These are phyloP conservation scores for Cervus canadensis DNA, from an alignment of 2,113 vertebrate species.

Conservation along the genomic window DNA sequence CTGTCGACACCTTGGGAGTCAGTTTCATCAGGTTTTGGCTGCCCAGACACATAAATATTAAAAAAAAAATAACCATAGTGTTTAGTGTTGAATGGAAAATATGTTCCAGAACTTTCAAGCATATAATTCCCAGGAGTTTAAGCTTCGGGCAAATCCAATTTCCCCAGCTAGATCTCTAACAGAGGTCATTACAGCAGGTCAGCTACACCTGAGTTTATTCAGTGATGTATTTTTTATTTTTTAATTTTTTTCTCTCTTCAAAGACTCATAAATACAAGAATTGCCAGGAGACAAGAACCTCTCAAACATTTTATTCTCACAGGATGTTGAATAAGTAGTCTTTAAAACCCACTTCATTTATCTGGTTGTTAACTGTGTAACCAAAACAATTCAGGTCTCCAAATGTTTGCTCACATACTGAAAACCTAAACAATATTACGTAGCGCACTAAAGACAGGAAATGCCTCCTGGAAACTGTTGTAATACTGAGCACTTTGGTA, in stretches of 20 bases:
- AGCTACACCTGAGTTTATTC: not conserved
- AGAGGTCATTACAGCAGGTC: not conserved
- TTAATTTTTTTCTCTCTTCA: not conserved
- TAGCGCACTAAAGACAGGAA: not conserved
- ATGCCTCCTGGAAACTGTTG: not conserved
- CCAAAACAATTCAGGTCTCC: constrained; percentile 12
- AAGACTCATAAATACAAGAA: constrained; percentile 19
- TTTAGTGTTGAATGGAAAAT: constrained; percentile 53
- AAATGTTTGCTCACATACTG: not conserved
- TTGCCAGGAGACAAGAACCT: constrained; percentile 4
- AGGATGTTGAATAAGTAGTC: not conserved
- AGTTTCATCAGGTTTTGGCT: constrained; percentile 27
- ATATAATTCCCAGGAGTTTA: constrained; percentile 25
- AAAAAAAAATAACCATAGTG: not conserved
- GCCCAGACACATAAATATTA: constrained; percentile 49
- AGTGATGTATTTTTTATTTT: not conserved
- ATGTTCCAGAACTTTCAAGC: constrained; percentile 47
- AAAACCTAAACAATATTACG: not conserved
- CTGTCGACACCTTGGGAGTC: not conserved
- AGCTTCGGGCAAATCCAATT: constrained; percentile 30
- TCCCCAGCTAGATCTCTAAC: not conserved
- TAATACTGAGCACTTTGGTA: not conserved
- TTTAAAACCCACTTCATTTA: not conserved
- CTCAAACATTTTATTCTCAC: not conserved
- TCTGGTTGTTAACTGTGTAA: not conserved